Conservation (phyloP, 2,888 invertebrate species). For the Cylindroiulus punctatus region DNA sequence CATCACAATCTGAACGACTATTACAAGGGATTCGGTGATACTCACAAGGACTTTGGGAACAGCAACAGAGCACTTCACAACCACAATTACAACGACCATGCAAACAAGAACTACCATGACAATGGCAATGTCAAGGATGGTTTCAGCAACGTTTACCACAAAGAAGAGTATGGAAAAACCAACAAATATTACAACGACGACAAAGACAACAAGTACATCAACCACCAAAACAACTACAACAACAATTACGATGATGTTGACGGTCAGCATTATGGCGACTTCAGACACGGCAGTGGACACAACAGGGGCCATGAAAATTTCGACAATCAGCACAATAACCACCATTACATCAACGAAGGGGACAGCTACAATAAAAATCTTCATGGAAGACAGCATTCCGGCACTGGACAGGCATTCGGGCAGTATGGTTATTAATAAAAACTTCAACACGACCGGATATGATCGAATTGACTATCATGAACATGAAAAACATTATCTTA, state of each 20-base stretch:
- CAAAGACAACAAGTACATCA: conserved; percentile 49
- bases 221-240: conserved; percentile 46
- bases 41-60: conserved; percentile 24
- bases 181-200: conserved; percentile 50
- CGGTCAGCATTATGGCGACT: conserved; percentile 46
- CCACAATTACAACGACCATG: conserved; percentile 50
- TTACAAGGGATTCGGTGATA: conserved; percentile 54
- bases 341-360: conserved; percentile 41
- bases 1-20: conserved; percentile 46
- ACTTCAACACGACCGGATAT: background rate
- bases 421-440: background rate
- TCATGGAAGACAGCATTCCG: conserved; percentile 27
- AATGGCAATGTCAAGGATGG: conserved; percentile 47
- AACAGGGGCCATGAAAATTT: conserved; percentile 13
- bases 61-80: conserved; percentile 46
- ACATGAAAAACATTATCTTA: background rate
- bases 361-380: conserved; percentile 48
- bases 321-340: conserved; percentile 39
- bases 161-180: conserved; percentile 51
- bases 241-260: conserved; percentile 51
- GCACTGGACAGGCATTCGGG: conserved; percentile 15
- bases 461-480: background rate
- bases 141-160: conserved; percentile 55
- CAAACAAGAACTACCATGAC: conserved; percentile 51
- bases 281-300: conserved; percentile 48